Evolutionary conservation across 2,797 vertebrate species (phyloP).

Genomic region (Platyrinchus mystaceus): DNA sequence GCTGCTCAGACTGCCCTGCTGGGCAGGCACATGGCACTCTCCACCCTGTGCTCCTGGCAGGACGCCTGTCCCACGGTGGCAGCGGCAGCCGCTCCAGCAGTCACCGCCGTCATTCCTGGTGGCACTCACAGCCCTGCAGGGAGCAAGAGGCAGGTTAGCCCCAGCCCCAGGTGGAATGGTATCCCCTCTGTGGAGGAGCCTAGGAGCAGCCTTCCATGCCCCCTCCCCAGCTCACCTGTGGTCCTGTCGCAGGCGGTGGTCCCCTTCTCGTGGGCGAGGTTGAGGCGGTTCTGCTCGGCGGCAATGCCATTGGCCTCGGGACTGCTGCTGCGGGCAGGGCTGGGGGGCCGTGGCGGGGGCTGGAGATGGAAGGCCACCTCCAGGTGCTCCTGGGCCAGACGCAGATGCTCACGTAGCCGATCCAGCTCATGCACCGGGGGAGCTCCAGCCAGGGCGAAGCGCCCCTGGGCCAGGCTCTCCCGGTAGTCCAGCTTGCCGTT

Average conservation of each 20-base stretch:
- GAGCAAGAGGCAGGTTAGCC: background rate
- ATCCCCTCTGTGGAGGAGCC: background rate
- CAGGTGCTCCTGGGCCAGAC: slow-evolving; percentile 87
- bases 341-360: slow-evolving; percentile 54
- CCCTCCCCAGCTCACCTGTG: background rate
- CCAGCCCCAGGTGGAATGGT: fast-evolving
- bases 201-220: fast-evolving
- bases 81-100: background rate
- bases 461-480: slow-evolving; percentile 73
- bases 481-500: slow-evolving; percentile 70
- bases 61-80: background rate
- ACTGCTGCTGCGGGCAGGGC: slow-evolving; percentile 82
- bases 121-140: slow-evolving; percentile 44
- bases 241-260: slow-evolving; percentile 75
- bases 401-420: slow-evolving; percentile 82
- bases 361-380: slow-evolving; percentile 84
- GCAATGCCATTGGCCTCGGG: slow-evolving; percentile 83
- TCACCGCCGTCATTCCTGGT: background rate
- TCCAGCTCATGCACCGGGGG: slow-evolving; percentile 77
- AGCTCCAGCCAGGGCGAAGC: slow-evolving; percentile 63
- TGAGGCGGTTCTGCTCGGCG: slow-evolving; percentile 88
- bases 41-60: background rate
- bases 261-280: slow-evolving; percentile 87
- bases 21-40: background rate
- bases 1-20: background rate